phyloP scores from a whole-genome alignment of 2,113 vertebrate species.

The Monarcha castaneiventris region DNA sequence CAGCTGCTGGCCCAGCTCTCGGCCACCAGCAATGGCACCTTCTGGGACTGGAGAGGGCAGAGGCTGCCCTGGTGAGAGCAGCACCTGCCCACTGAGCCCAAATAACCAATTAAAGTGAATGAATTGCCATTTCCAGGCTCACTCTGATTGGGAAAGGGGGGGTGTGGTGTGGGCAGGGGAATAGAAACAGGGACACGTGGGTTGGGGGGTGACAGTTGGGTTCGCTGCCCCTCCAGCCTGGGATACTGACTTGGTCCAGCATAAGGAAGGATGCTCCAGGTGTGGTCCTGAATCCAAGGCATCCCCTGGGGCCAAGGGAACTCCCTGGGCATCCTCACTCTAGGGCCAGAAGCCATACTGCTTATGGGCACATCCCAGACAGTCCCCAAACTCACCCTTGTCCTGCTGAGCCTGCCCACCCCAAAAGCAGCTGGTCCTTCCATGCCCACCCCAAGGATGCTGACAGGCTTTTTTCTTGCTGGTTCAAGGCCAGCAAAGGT shows the following conservation, averaged over 20 bases:
- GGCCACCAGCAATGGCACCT: not conserved
- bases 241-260: not conserved
- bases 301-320: no score
- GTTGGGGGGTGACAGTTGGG: not conserved
- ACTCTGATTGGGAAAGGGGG: fast-evolving
- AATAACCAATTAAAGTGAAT: not conserved
- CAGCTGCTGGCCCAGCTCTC: slow-evolving; percentile 2
- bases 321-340: not conserved
- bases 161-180: not conserved
- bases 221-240: fast-evolving
- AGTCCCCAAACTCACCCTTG: not conserved
- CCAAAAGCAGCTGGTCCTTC: not conserved
- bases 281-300: not conserved
- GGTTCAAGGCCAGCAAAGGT: not conserved
- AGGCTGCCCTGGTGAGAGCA: slow-evolving; percentile 43
- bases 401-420: not conserved
- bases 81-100: fast-evolving
- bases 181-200: fast-evolving
- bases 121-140: not conserved
- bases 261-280: not conserved
- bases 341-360: not conserved
- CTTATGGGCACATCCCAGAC: not conserved
- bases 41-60: slow-evolving; percentile 54
- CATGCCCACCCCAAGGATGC: fast-evolving
- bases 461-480: not conserved